Percentiles rank a stretch among this genome's conserved stretches.
Conservation (phyloP, 92 coral and sea anemone genomes). For the Porites evermanni region DNA sequence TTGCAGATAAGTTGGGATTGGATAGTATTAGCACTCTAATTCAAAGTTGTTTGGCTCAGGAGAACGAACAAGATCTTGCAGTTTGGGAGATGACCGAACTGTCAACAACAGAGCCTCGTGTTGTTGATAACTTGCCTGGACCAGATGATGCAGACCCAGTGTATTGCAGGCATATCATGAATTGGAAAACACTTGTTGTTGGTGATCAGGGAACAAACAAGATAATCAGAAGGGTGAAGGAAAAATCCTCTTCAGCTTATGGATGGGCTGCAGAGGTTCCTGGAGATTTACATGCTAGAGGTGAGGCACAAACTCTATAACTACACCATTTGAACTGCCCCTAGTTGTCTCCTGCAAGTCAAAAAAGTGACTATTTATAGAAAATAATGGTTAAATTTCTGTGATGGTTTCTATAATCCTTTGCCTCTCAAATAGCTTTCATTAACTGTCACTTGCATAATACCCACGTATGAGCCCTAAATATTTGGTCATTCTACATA, state of each 20-base stretch:
- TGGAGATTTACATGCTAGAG: constrained; percentile 66
- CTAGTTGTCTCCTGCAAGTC: background rate
- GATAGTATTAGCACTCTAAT: constrained; percentile 7
- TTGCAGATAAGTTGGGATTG: constrained; percentile 46
- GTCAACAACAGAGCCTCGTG: no score
- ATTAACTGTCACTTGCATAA: no score
- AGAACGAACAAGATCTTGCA: background rate
- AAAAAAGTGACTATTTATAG: background rate
- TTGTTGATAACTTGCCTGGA: background rate
- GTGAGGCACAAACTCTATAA: constrained; percentile 6
- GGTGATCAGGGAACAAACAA: constrained; percentile 65
- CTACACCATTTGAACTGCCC: background rate
- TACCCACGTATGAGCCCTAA: no score
- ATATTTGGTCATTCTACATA: no score
- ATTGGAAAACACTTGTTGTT: constrained; percentile 53
- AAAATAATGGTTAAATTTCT: no score
- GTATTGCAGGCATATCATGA: background rate
- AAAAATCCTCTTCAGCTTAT: constrained; percentile 26
- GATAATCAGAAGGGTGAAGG: constrained; percentile 46
- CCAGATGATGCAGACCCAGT: background rate
- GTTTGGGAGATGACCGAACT: background rate
- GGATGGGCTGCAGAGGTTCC: constrained; percentile 70
- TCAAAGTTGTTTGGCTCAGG: constrained; percentile 4
- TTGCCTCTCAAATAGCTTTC: no score
- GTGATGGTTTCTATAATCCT: no score